Evolutionary conservation across 2,888 invertebrate species (phyloP).

Genomic region (Crematogaster levior): DNA sequence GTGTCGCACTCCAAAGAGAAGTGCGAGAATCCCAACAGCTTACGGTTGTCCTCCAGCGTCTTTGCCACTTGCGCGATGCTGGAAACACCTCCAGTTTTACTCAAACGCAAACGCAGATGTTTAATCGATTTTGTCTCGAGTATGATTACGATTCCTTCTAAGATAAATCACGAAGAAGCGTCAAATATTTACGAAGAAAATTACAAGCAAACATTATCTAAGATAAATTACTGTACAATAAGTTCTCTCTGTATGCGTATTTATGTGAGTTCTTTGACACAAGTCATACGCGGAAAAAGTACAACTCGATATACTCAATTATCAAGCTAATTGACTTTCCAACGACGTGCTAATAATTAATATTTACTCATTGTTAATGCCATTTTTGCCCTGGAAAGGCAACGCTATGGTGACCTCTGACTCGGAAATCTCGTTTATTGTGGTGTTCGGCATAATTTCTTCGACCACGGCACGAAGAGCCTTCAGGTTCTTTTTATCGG

Average conservation of each 20-base stretch:
- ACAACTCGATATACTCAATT: background rate
- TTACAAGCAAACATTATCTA: slow-evolving; percentile 5
- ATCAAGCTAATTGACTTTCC: background rate
- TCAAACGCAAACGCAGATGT: slow-evolving; percentile 30
- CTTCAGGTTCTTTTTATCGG: slow-evolving; percentile 80
- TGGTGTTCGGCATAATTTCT: slow-evolving; percentile 86
- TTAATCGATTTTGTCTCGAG: slow-evolving; percentile 32
- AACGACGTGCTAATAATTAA: background rate
- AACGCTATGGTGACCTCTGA: slow-evolving; percentile 86
- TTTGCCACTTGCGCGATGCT: slow-evolving; percentile 86
- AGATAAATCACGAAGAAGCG: background rate
- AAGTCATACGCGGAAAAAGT: background rate
- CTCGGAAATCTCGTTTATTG: slow-evolving; percentile 84
- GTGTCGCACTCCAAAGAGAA: slow-evolving; percentile 88
- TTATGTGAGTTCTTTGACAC: background rate
- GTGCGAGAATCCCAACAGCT: slow-evolving; percentile 85
- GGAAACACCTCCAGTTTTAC: slow-evolving; percentile 56
- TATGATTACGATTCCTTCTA: background rate
- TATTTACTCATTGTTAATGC: slow-evolving; percentile 87
- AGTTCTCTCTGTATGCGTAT: background rate
- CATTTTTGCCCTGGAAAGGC: slow-evolving; percentile 87
- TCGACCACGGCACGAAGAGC: slow-evolving; percentile 85
- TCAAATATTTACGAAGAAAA: slow-evolving; percentile 40
- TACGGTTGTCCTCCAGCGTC: slow-evolving; percentile 86
- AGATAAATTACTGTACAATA: background rate